Percentiles rank a stretch among this genome's conserved stretches.
Conservation (phyloP, 2,888 invertebrate genomes). For the Scaptodrosophila latifasciaeformis region DNA sequence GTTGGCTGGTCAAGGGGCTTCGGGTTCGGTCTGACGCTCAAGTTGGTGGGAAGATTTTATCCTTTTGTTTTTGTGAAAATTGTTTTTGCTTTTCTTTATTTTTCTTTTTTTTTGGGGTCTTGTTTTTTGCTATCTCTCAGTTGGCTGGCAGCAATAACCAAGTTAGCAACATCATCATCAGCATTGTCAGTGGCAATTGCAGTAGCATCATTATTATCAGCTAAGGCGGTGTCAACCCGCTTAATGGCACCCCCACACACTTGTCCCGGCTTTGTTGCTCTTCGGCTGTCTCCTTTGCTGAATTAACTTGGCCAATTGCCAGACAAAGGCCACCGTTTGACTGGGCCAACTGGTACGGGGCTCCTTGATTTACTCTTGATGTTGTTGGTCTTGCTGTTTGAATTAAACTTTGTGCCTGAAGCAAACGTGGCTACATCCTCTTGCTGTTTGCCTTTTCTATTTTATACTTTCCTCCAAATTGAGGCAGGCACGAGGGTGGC, state of each 20-base stretch:
- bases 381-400: slow-evolving; percentile 22
- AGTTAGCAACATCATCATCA: slow-evolving; percentile 63
- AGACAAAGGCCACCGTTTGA: slow-evolving; percentile 39
- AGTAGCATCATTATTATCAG: slow-evolving; percentile 54
- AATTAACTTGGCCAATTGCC: slow-evolving; percentile 70
- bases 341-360: slow-evolving; percentile 21
- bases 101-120: no score
- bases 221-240: no score
- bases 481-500: neutral
- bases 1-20: slow-evolving; percentile 11
- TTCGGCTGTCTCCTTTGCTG: slow-evolving; percentile 17
- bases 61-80: slow-evolving; percentile 14
- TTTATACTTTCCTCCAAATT: neutral
- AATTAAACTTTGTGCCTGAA: neutral
- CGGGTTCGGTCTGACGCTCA: neutral
- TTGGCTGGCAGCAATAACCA: slow-evolving; percentile 57
- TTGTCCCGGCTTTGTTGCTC: neutral
- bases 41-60: neutral
- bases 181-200: slow-evolving; percentile 40
- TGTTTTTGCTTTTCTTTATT: slow-evolving; percentile 19
- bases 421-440: neutral
- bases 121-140: slow-evolving; percentile 29
- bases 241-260: no score
- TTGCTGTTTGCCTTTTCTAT: neutral
- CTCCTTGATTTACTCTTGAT: slow-evolving; percentile 39